Evolutionary conservation across 2,797 vertebrate species (phyloP), one percentile per base, ranked within the genome.

Genomic region (Mallotus villosus): DNA sequence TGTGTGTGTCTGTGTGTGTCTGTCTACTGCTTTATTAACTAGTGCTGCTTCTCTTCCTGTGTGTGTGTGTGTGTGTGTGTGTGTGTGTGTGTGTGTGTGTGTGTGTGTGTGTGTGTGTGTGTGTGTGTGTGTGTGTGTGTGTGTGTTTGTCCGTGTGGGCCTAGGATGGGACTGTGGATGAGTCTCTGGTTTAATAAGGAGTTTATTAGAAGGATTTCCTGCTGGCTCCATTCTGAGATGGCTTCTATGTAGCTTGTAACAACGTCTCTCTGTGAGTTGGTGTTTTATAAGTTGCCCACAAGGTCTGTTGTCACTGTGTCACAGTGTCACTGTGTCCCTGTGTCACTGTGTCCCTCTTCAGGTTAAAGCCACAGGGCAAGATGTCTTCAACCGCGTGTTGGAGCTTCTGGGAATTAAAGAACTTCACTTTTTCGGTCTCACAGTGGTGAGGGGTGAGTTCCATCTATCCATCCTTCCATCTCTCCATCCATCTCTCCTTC

Each of bases 401-500:
- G 92, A 94, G 73, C 70, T 84, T 76, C 87, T 94, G 27, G 91
- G 93, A 85, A 90, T 97, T 81, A 93, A 93, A 86, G 95, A 96
- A 67, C 87, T 95, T 73, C 93, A 94, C 87, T 94, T 96, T 86
- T 97, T 98, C 68, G 95, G 96, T 78, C 92, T 98, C 80, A 96
- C 95, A 21, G 87, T 97, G 79, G 89, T 98, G 75, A 95, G 90
- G 84, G 93, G 96, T 97, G 90, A 94, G 95, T 79, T 75, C 70
- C 74, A 1, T 24, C 29, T 17, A 6, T n/a, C 25, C 34, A 55
- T 41, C 14, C 29, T 29, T 22, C 60, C 29, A 12, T 68, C 41
- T 8, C 2, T 29, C 34, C 24, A 25, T 46, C 65, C 24, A 16
- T 25, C 6, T 25, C 9, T 51, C 41, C 24, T 14, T 19, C 63